Percentiles rank a stretch among this genome's conserved stretches.
Evolutionary conservation across 2,113 vertebrate species (phyloP).

Genomic region (Trematomus loennbergii): DNA sequence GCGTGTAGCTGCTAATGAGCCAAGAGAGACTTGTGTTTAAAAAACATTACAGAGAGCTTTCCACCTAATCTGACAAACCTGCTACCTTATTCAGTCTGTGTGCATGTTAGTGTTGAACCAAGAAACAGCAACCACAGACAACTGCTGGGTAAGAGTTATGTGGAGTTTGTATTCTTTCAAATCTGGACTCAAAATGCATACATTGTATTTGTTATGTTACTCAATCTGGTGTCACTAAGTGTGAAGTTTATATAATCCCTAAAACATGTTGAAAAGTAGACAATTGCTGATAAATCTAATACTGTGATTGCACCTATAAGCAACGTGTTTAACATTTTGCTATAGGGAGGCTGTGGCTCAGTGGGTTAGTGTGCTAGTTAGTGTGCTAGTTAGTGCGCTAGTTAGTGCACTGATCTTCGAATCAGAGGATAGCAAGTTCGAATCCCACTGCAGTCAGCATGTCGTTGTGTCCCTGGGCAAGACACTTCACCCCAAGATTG

Average conservation of each 20-base stretch:
- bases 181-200: neutral
- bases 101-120: neutral
- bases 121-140: neutral
- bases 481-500: no score
- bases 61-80: neutral
- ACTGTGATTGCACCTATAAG: neutral
- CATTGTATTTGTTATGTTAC: neutral
- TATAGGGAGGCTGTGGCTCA: no score
- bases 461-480: no score
- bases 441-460: no score
- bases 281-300: neutral
- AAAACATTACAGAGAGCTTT: constrained; percentile 11
- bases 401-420: no score
- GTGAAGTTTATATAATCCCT: neutral
- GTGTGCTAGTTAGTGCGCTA: no score
- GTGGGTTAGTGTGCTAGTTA: no score
- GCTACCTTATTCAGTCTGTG: neutral
- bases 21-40: neutral
- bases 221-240: neutral
- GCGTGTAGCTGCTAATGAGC: constrained; percentile 23
- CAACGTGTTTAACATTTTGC: neutral
- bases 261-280: neutral
- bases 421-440: no score
- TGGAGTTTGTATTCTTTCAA: neutral
- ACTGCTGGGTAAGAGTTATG: neutral